Base-by-base conservation (phyloP, 1,140 invertebrate genomes). In the Trigoniulus corallinus region DNA sequence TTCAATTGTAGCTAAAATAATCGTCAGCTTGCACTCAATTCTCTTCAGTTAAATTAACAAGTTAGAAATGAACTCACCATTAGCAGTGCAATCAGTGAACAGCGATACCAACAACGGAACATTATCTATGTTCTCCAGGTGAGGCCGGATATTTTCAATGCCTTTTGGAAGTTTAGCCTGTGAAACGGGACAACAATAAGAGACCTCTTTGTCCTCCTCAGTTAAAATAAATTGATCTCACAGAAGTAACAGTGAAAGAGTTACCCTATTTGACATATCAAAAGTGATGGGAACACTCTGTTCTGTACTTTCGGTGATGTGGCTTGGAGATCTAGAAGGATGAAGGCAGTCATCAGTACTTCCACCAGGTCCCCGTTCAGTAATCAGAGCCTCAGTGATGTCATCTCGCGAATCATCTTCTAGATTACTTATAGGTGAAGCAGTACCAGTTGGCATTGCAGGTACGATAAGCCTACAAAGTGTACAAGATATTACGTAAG, bases 121-220 rank as follows among this genome's bases (percentile, higher is more conserved):
- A 71, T 97, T 97, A 64, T 98, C 94, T 56, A 97, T 87, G 57
- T 84, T 74, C 64, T 93, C 84, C 50, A 98, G 77, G 67, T 98
- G 94, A 0, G 92, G 91, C 22, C 91, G 74, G 54, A 97, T 96
- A 67, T 96, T 93, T 59, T 96, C 87, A 55, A 97, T 97, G 26
- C 94, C 94, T 47, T 88, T 75, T 0, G 94, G 94, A 50, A 98
- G 68, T 69, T 95, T 93, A 1, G 93, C 88, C 76, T 86, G 57
- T 15, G 67, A 66, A 45, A 50, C 2, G 15, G 23, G 7, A n/a
- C n/a, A n/a, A n/a, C n/a, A n/a, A n/a, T n/a, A n/a, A n/a, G n/a
- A n/a, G n/a, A n/a, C 10, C 34, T 12, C 10, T 39, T n/a, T 39
- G 10, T 39, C n/a, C n/a, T n/a, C n/a, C n/a, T n/a, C n/a, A n/a